These are phyloP conservation scores for Melanophora roralis DNA, from an alignment of 2,888 invertebrate genomes.

Conservation along the genomic window DNA sequence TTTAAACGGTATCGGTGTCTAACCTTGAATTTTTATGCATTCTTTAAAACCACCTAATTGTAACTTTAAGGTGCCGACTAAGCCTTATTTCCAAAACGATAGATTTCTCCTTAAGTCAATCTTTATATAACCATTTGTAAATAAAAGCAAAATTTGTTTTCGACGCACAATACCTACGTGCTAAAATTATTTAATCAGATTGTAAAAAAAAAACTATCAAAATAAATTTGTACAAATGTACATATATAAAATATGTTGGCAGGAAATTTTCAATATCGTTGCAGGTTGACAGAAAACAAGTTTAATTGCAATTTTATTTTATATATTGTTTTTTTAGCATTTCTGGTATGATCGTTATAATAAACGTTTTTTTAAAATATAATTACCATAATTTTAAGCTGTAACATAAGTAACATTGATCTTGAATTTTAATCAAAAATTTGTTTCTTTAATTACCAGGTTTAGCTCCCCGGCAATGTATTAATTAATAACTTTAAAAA, in stretches of 20 bases:
- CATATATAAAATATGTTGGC: slow-evolving; percentile 39
- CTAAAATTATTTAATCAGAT: slow-evolving; percentile 42
- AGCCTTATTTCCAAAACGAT: background rate
- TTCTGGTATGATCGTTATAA: too few relatives aligned
- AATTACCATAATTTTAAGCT: slow-evolving; percentile 19
- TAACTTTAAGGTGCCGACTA: background rate
- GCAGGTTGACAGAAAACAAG: slow-evolving; percentile 14
- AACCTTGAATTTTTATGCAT: too few relatives aligned
- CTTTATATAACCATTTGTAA: slow-evolving; percentile 19
- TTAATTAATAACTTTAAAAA: too few relatives aligned
- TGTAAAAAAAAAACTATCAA: slow-evolving; percentile 8
- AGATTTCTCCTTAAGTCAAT: slow-evolving; percentile 9
- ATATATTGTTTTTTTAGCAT: background rate
- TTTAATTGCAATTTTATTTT: slow-evolving; percentile 32
- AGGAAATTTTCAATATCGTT: slow-evolving; percentile 20
- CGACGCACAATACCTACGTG: slow-evolving; percentile 39
- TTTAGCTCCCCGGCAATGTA: too few relatives aligned
- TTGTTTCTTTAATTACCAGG: too few relatives aligned
- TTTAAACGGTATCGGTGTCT: too few relatives aligned
- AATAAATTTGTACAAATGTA: too few relatives aligned
- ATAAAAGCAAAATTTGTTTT: slow-evolving; percentile 23
- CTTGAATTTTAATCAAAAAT: slow-evolving; percentile 56
- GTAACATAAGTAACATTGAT: slow-evolving; percentile 54
- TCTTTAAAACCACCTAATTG: background rate
- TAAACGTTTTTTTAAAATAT: too few relatives aligned